Evolutionary conservation across 2,113 vertebrate species (phyloP), one percentile per base, ranked within the genome.

Genomic region (Crotalus viridis): DNA sequence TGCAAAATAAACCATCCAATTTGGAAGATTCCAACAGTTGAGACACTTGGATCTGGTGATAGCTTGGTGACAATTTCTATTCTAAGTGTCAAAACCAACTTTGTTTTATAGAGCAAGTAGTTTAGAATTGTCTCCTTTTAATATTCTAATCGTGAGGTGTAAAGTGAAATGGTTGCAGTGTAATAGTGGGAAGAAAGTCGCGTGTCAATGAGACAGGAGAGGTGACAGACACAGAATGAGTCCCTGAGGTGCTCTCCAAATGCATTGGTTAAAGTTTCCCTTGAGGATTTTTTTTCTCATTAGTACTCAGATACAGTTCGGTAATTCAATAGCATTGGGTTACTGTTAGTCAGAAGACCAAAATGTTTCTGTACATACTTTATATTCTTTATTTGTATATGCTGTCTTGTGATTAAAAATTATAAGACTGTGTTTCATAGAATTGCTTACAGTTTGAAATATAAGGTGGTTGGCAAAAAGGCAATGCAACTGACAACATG

Each of bases 241-340:
- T 98, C 98, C 98, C 98, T 92, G 98, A 98, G 98, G 99, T 99
- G 98, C 98, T 98, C 98, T 99, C 98, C 93, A 96, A 98, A 97
- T 98, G 98, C 98, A 97, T 97, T 98, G 98, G 98, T 98, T 99
- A 99, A 98, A 99, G 98, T 98, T 98, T 98, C 99, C 98, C 98
- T 90, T 96, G 98, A 98, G 99, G 99, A 98, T 98, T 98, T 98
- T 90, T 69, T 98, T 98, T 98, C 98, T 99, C 98, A 99, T 99
- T 99, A 99, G 98, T 98, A 98, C 97, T 99, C 98, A 99, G 99
- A 98, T 98, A 99, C 98, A 99, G 98, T 98, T 99, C 98, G 98
- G 98, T 98, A 99, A 99, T 98, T 99, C 98, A 98, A 98, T 98
- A 98, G 98, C 98, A 98, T 98, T 97, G 98, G 98, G 98, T 98